These are phyloP conservation scores for Troilus luridus DNA, from an alignment of 2,888 invertebrate species.

Conservation along the genomic window DNA sequence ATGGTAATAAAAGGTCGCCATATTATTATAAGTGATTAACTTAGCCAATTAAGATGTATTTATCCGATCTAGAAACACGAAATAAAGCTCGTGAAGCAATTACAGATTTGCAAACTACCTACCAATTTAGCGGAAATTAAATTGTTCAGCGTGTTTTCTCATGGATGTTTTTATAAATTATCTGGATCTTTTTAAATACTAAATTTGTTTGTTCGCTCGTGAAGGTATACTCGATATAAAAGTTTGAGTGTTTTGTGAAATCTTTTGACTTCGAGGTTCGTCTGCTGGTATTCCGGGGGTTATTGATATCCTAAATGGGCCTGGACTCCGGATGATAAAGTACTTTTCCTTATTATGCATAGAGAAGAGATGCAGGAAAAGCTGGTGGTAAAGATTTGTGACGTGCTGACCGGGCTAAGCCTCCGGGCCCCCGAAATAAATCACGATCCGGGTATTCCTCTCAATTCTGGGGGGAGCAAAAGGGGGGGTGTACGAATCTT, in stretches of 20 bases:
- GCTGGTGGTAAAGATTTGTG: slow-evolving; percentile 8
- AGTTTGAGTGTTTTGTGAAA: not conserved
- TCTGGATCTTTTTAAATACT: not conserved
- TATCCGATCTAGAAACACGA: not conserved
- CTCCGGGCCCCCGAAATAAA: slow-evolving; percentile 23
- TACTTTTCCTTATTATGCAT: not conserved
- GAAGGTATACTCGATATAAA: not conserved
- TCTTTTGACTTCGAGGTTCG: no score
- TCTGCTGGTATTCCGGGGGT: no score
- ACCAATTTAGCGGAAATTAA: not conserved
- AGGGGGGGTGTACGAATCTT: slow-evolving; percentile 4
- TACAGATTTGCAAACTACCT: not conserved
- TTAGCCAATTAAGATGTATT: not conserved
- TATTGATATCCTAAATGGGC: not conserved
- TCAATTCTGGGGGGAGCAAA: not conserved
- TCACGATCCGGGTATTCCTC: slow-evolving; percentile 5
- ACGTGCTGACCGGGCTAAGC: not conserved
- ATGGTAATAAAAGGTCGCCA: not conserved
- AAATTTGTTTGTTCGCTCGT: not conserved
- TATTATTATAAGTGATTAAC: not conserved
- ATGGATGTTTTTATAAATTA: not conserved
- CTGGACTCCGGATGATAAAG: not conserved
- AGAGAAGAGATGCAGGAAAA: not conserved
- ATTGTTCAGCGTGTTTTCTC: not conserved
- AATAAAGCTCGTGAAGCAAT: not conserved